Evolutionary conservation across 2,888 invertebrate genomes (phyloP).

Genomic region (Slavum lentiscoides): DNA sequence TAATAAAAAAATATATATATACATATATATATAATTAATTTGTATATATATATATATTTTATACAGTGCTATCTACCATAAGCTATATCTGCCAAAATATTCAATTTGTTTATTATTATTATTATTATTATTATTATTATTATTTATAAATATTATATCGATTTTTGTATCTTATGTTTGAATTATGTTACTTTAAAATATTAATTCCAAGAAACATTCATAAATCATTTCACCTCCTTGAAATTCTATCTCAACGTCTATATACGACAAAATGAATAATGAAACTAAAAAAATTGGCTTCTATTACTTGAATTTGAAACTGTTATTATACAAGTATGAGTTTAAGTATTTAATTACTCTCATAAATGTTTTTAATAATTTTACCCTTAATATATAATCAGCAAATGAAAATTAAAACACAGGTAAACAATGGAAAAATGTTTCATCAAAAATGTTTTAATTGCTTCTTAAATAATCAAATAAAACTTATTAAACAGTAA

Average conservation of each 20-base stretch:
- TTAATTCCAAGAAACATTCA: neutral
- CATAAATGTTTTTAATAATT: constrained; percentile 10
- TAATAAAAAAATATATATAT: neutral
- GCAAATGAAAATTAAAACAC: constrained; percentile 1
- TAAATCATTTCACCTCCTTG: neutral
- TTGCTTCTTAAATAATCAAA: constrained; percentile 13
- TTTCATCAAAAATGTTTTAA: constrained; percentile 20
- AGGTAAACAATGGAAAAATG: constrained; percentile 25
- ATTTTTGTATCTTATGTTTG: neutral
- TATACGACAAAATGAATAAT: neutral
- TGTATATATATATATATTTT: too few relatives aligned
- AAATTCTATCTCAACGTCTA: neutral
- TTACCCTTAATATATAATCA: neutral
- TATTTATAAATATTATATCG: neutral
- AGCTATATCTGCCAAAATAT: too few relatives aligned
- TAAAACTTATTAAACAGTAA: constrained; percentile 7
- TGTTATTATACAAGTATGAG: neutral
- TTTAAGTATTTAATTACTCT: neutral
- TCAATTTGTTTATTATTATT: too few relatives aligned
- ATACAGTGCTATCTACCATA: too few relatives aligned
- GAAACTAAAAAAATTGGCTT: neutral
- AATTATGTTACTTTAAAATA: neutral
- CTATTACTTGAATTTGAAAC: neutral
- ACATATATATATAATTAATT: too few relatives aligned
- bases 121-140: too few relatives aligned